A percentile compares a stretch with the other conserved stretches of the same genome.
phyloP scores from a whole-genome alignment of 1,140 invertebrate genomes.

The Chrysoperla carnea region DNA sequence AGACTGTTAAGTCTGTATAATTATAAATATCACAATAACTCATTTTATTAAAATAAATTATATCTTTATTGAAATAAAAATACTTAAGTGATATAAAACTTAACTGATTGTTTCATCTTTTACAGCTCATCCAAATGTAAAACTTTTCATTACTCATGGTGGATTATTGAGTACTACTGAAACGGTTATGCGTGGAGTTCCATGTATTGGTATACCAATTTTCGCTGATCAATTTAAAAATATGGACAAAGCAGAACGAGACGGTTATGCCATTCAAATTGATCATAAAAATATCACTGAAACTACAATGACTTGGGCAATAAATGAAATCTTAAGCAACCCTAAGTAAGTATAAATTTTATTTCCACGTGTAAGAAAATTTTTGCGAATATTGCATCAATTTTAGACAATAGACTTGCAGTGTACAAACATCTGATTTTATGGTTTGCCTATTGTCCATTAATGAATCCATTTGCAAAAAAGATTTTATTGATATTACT shows the following conservation, averaged over 20 bases:
- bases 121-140: conserved; percentile 8
- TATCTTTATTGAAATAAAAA: too few species aligned
- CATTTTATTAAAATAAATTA: too few species aligned
- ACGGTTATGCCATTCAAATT: conserved; percentile 4
- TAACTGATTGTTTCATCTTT: too few species aligned
- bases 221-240: conserved; percentile 12
- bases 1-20: too few species aligned
- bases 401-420: conserved; percentile 23
- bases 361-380: conserved; percentile 10
- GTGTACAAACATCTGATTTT: conserved; percentile 22
- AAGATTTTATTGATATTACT: too few species aligned
- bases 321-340: conserved; percentile 3
- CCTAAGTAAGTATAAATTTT: conserved; percentile 4
- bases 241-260: not conserved
- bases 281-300: not conserved
- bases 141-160: conserved; percentile 29
- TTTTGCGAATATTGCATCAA: conserved; percentile 22
- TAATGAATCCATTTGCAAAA: too few species aligned
- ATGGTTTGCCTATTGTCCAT: conserved; percentile 20
- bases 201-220: conserved; percentile 21
- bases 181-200: conserved; percentile 23
- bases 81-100: too few species aligned
- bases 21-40: too few species aligned
- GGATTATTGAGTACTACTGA: conserved; percentile 27
- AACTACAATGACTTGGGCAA: conserved; percentile 2